Percentiles rank a stretch among this genome's conserved stretches.
Evolutionary conservation across 2,797 vertebrate species (phyloP).

Genomic region (Enteromius afrohamiltoni): DNA sequence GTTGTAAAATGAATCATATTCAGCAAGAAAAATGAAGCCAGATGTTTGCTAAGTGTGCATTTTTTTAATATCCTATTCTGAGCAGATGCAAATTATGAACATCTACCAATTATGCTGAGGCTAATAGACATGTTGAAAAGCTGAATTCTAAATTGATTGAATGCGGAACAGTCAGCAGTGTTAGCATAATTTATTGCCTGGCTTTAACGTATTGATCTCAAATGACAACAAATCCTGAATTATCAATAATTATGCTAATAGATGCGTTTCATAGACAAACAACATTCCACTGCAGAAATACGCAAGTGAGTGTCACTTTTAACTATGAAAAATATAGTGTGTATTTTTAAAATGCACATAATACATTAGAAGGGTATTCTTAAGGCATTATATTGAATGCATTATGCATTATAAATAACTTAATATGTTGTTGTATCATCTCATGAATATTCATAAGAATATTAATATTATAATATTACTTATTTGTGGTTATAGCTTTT

Average conservation of each 20-base stretch:
- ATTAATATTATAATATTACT: no score
- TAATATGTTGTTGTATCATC: no score
- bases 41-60: constrained; percentile 33
- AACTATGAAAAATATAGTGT: background rate
- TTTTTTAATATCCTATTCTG: constrained; percentile 34
- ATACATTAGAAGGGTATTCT: no score
- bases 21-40: constrained; percentile 33
- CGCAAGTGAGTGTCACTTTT: background rate
- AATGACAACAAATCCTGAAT: constrained; percentile 45
- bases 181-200: constrained; percentile 49
- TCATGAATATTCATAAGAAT: no score
- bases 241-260: constrained; percentile 52
- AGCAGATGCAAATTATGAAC: constrained; percentile 48
- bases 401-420: no score
- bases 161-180: constrained; percentile 37
- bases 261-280: constrained; percentile 13
- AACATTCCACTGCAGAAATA: constrained; percentile 29
- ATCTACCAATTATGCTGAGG: constrained; percentile 44
- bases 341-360: background rate
- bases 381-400: no score
- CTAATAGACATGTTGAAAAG: constrained; percentile 51
- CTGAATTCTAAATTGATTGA: constrained; percentile 47
- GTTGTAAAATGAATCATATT: constrained; percentile 16
- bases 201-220: constrained; percentile 49
- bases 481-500: no score